Evolutionary conservation across 2,888 invertebrate species (phyloP).

Genomic region (Stenichneumon culpator): DNA sequence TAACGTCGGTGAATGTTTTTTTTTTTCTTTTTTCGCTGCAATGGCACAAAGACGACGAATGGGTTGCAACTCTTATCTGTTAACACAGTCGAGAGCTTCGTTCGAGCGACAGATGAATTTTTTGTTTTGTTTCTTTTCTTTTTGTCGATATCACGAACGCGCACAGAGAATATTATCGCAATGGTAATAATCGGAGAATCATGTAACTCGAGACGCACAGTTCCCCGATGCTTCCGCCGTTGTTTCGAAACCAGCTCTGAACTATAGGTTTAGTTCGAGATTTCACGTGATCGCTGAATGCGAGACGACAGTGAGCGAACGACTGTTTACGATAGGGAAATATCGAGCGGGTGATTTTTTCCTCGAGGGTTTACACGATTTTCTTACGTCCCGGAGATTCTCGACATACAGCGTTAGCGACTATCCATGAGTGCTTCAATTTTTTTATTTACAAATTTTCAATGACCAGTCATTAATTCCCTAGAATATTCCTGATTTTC

Average conservation of each 20-base stretch:
- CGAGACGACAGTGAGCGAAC: constrained; percentile 1
- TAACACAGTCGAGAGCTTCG: neutral
- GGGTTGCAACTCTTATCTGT: constrained; percentile 1
- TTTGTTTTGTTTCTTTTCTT: neutral
- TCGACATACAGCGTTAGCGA: too few relatives aligned
- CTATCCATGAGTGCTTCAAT: neutral
- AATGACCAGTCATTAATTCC: neutral
- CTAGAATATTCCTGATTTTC: neutral
- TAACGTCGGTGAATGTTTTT: neutral
- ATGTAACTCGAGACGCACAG: constrained; percentile 24
- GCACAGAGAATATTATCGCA: constrained; percentile 23
- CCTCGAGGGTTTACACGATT: neutral
- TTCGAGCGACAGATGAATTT: neutral
- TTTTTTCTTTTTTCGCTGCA: neutral
- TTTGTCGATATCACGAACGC: constrained; percentile 11
- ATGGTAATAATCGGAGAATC: constrained; percentile 20
- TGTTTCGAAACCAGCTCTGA: constrained; percentile 33
- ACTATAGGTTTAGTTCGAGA: neutral
- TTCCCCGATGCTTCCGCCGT: neutral
- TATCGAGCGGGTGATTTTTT: neutral
- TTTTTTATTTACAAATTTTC: neutral
- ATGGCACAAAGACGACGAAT: neutral
- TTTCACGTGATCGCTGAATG: constrained; percentile 50
- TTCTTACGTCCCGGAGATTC: neutral
- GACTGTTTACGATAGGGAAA: neutral